Evolutionary conservation across 2,113 vertebrate species (phyloP).

Genomic region (Peromyscus californicus): DNA sequence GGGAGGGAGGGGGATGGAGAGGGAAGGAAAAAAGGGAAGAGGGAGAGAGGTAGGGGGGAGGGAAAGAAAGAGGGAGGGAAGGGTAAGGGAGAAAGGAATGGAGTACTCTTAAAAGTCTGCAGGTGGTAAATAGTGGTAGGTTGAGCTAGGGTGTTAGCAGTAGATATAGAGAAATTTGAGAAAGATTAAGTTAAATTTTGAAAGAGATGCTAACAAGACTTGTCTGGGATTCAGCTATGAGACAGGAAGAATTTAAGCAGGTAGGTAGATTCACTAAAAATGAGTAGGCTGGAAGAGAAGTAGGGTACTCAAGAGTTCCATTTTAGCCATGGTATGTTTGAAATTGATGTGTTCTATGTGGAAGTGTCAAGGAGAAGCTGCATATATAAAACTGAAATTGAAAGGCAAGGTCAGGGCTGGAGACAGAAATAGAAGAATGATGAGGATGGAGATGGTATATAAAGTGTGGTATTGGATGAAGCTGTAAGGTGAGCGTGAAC

Average conservation of each 20-base stretch:
- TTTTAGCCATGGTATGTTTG: not conserved
- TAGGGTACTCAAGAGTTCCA: not conserved
- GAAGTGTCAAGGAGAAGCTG: not conserved
- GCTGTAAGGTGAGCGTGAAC: not conserved
- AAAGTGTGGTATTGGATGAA: not conserved
- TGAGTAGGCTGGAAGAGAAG: not conserved
- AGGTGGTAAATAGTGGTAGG: not conserved
- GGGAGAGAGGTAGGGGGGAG: rapidly evolving
- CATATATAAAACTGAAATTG: constrained; percentile 11
- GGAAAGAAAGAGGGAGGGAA: no score
- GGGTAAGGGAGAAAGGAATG: not conserved
- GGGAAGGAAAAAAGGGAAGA: no score
- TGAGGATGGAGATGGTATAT: not conserved
- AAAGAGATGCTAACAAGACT: not conserved
- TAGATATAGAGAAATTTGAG: not conserved
- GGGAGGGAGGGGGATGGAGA: no score
- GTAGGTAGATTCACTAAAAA: not conserved
- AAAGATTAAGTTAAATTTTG: not conserved
- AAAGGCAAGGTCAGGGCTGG: constrained; percentile 19
- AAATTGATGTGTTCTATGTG: not conserved
- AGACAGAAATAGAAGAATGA: constrained; percentile 36
- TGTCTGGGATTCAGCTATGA: not conserved
- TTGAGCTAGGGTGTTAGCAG: no score
- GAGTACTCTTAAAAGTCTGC: not conserved
- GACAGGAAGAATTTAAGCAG: not conserved